Conservation (phyloP, 2,797 vertebrate species). For the Chanos chanos region DNA sequence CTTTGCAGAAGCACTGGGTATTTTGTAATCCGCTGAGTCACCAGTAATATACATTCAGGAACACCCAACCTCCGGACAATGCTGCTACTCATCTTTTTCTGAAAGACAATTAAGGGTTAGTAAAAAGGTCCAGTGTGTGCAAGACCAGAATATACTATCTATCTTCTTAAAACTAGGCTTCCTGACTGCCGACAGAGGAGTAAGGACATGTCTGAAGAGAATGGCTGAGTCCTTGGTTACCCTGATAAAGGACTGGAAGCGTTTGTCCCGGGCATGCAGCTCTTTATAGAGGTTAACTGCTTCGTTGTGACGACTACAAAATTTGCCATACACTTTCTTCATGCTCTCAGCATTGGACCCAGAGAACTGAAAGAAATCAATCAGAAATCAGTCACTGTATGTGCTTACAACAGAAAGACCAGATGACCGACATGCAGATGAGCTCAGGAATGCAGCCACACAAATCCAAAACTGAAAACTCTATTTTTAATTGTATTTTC, state of each 20-base stretch:
- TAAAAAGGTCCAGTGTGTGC: conserved; percentile 9
- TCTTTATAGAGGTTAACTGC: conserved; percentile 94
- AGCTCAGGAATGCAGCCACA: too few species aligned
- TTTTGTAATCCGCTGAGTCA: conserved; percentile 97
- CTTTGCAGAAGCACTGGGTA: conserved; percentile 93
- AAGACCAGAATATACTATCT: conserved; percentile 29
- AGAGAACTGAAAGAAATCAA: conserved; percentile 79
- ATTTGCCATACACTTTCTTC: conserved; percentile 89
- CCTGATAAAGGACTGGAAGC: conserved; percentile 93
- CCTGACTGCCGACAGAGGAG: too few species aligned
- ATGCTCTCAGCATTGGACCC: conserved; percentile 83
- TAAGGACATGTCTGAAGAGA: too few species aligned
- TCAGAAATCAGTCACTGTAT: not conserved
- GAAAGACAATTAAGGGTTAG: conserved; percentile 47
- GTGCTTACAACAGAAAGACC: too few species aligned
- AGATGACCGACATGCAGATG: too few species aligned
- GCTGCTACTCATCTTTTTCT: conserved; percentile 97
- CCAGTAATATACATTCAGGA: conserved; percentile 93
- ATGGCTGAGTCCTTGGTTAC: too few species aligned
- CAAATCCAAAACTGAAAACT: too few species aligned
- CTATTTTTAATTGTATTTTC: too few species aligned
- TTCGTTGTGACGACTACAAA: conserved; percentile 94
- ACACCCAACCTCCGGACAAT: conserved; percentile 90
- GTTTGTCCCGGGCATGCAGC: conserved; percentile 87
- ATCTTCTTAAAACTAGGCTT: not conserved